Conservation (phyloP, 2,888 invertebrate genomes). For the Antheraea yamamai region DNA sequence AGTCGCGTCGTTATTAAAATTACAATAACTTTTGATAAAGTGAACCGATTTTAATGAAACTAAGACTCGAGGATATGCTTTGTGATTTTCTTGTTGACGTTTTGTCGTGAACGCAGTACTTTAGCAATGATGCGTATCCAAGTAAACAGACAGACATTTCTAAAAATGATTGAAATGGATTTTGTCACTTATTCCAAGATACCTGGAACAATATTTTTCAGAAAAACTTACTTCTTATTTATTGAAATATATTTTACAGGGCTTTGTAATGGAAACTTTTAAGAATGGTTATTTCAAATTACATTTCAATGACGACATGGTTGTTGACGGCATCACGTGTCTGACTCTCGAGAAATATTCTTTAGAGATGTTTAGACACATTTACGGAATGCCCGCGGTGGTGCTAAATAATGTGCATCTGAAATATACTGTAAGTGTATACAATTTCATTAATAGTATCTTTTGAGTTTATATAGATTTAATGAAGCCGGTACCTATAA, state of each 20-base stretch:
- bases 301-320: slow-evolving; percentile 76
- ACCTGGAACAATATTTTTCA: too few relatives aligned
- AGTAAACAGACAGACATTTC: too few relatives aligned
- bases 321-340: slow-evolving; percentile 85
- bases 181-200: too few relatives aligned
- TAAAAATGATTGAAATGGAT: too few relatives aligned
- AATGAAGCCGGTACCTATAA: neutral
- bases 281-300: slow-evolving; percentile 85
- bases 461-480: neutral
- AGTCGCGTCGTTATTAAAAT: too few relatives aligned
- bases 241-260: slow-evolving; percentile 56
- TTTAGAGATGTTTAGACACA: slow-evolving; percentile 81
- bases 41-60: too few relatives aligned
- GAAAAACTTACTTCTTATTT: neutral
- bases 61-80: too few relatives aligned
- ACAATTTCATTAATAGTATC: neutral
- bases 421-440: slow-evolving; percentile 78
- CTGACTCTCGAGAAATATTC: slow-evolving; percentile 79
- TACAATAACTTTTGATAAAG: too few relatives aligned
- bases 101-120: too few relatives aligned
- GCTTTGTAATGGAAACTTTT: slow-evolving; percentile 82
- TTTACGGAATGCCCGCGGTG: slow-evolving; percentile 87
- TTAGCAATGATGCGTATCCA: too few relatives aligned
- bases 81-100: too few relatives aligned
- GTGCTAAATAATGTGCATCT: slow-evolving; percentile 85